These are phyloP conservation scores for Protophormia terraenovae DNA, from an alignment of 2,888 invertebrate genomes.

Conservation along the genomic window DNA sequence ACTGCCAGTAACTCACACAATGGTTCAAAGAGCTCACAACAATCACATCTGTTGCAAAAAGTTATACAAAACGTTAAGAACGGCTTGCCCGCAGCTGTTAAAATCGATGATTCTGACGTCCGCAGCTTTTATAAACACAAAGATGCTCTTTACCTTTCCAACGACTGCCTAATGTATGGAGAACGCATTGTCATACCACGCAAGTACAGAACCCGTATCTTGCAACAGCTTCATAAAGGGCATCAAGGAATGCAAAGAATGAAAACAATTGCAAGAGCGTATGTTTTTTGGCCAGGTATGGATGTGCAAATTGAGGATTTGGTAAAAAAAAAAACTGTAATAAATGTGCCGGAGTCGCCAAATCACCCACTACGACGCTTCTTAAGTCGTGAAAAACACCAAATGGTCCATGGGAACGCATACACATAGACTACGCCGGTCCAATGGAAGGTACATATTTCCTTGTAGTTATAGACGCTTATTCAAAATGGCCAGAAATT, in stretches of 20 bases:
- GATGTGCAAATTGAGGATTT: not conserved
- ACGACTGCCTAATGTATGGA: slow-evolving; percentile 3
- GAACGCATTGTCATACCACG: not conserved
- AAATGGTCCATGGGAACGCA: not conserved
- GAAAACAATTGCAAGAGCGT: not conserved
- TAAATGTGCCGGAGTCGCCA: not conserved
- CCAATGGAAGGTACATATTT: not conserved
- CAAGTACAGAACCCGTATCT: not conserved
- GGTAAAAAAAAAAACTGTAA: slow-evolving; percentile 17
- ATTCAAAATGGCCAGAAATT: not conserved
- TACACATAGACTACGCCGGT: not conserved
- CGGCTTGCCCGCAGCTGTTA: not conserved
- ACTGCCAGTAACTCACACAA: not conserved
- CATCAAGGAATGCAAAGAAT: slow-evolving; percentile 13
- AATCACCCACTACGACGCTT: not conserved
- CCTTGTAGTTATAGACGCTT: not conserved
- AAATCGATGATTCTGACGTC: not conserved
- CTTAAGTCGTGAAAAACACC: not conserved
- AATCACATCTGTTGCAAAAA: not conserved
- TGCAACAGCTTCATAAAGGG: not conserved
- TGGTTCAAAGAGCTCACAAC: not conserved
- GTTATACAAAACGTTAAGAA: not conserved
- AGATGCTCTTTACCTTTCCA: not conserved
- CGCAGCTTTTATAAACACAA: not conserved
- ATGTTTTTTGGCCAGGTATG: slow-evolving; percentile 4